Conservation (phyloP, 2,888 invertebrate genomes). For the Tenodera sinensis region DNA sequence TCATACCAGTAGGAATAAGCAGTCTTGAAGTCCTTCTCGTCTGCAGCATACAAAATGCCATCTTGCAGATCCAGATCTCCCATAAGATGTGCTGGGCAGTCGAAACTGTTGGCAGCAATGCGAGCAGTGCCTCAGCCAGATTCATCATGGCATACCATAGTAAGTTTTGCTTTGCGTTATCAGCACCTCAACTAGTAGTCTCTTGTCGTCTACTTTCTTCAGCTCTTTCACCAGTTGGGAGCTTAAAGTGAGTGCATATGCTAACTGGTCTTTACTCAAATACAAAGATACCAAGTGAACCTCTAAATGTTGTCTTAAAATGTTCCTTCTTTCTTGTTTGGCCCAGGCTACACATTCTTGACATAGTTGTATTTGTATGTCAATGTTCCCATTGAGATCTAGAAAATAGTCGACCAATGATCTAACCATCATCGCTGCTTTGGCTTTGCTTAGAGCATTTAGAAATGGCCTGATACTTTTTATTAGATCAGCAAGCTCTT, state of each 20-base stretch:
- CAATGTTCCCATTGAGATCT: constrained; percentile 93
- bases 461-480: constrained; percentile 94
- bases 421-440: constrained; percentile 96
- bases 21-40: constrained; percentile 98
- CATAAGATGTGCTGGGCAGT: constrained; percentile 98
- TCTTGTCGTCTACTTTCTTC: constrained; percentile 99
- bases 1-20: constrained; percentile 99
- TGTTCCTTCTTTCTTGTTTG: constrained; percentile 94
- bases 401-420: constrained; percentile 96
- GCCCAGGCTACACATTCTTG: constrained; percentile 99
- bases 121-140: constrained; percentile 93
- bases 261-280: constrained; percentile 86
- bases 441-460: constrained; percentile 94
- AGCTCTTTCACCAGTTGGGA: constrained; percentile 88
- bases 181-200: constrained; percentile 96
- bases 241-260: constrained; percentile 79
- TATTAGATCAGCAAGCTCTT: constrained; percentile 87
- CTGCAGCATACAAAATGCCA: constrained; percentile 97
- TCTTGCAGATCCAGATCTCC: constrained; percentile 96
- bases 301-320: constrained; percentile 92
- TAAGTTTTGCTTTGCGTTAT: constrained; percentile 97
- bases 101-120: constrained; percentile 98
- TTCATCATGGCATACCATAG: constrained; percentile 96
- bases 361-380: constrained; percentile 85
- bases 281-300: constrained; percentile 92